Percentiles rank a stretch among this genome's conserved stretches.
Evolutionary conservation across 2,113 vertebrate species (phyloP).

Genomic region (Lophura nycthemera): DNA sequence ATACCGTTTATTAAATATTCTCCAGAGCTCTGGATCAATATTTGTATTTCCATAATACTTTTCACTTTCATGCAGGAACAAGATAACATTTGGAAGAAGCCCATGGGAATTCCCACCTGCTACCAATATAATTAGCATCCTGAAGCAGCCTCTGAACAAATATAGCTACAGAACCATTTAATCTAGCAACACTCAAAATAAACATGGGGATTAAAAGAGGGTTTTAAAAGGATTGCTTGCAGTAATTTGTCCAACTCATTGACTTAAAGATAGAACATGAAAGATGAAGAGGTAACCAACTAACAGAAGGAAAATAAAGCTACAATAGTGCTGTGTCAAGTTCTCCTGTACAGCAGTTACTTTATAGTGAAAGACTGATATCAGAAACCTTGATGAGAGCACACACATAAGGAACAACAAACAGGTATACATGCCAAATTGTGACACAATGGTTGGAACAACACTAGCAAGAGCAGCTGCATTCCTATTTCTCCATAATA

Average conservation of each 20-base stretch:
- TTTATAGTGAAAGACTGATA: background rate
- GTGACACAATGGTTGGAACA: background rate
- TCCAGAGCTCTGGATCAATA: background rate
- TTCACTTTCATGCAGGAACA: background rate
- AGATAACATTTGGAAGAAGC: constrained; percentile 41
- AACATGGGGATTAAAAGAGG: background rate
- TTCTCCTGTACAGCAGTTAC: background rate
- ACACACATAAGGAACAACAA: background rate
- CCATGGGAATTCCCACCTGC: constrained; percentile 51
- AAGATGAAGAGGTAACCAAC: background rate
- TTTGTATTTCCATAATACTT: background rate
- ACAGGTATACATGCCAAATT: background rate
- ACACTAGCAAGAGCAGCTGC: background rate
- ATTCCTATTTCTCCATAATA: background rate
- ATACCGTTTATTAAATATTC: background rate
- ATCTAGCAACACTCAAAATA: constrained; percentile 33
- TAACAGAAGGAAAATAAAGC: constrained; percentile 16
- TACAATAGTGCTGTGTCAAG: background rate
- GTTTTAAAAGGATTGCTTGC: background rate
- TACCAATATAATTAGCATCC: constrained; percentile 26
- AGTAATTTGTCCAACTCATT: background rate
- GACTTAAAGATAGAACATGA: constrained; percentile 12
- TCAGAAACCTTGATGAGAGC: background rate
- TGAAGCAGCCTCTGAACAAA: constrained; percentile 28
- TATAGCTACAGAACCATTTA: constrained; percentile 27